These are phyloP conservation scores for Chloroceryle inda DNA, from an alignment of 2,797 vertebrate genomes.

Conservation along the genomic window DNA sequence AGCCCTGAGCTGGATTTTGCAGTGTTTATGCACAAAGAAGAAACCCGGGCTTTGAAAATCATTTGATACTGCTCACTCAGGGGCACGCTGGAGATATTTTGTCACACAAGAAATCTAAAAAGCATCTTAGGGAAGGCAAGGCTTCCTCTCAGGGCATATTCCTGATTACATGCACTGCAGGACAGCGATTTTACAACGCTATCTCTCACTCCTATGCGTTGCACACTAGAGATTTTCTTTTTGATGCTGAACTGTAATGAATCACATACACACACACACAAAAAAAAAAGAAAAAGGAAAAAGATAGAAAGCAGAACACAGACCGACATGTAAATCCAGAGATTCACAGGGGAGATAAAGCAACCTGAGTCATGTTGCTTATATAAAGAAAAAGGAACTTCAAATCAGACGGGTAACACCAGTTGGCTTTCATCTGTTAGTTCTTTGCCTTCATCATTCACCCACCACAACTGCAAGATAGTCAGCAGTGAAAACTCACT, in stretches of 20 bases:
- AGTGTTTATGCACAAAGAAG: not conserved
- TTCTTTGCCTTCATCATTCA: not conserved
- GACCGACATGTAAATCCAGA: not conserved
- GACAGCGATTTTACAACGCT: not conserved
- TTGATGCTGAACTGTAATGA: not conserved
- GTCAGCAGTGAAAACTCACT: not conserved
- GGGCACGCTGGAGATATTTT: not conserved
- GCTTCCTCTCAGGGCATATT: slow-evolving; percentile 3
- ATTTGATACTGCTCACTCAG: not conserved
- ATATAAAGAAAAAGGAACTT: not conserved
- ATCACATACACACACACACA: not conserved
- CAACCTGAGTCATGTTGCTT: not conserved
- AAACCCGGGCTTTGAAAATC: not conserved
- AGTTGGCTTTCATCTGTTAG: not conserved
- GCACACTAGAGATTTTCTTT: not conserved
- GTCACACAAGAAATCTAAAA: slow-evolving; percentile 7
- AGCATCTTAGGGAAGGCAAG: slow-evolving; percentile 7
- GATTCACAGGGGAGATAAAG: not conserved
- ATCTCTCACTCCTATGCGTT: not conserved
- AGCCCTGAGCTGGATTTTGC: slow-evolving; percentile 5
- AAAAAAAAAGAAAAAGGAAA: not conserved
- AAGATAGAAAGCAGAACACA: not conserved
- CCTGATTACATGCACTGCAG: not conserved
- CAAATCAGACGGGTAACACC: not conserved
- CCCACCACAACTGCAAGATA: not conserved